Evolutionary conservation across 1,140 invertebrate species (phyloP).

Genomic region (Lepidurus arcticus): DNA sequence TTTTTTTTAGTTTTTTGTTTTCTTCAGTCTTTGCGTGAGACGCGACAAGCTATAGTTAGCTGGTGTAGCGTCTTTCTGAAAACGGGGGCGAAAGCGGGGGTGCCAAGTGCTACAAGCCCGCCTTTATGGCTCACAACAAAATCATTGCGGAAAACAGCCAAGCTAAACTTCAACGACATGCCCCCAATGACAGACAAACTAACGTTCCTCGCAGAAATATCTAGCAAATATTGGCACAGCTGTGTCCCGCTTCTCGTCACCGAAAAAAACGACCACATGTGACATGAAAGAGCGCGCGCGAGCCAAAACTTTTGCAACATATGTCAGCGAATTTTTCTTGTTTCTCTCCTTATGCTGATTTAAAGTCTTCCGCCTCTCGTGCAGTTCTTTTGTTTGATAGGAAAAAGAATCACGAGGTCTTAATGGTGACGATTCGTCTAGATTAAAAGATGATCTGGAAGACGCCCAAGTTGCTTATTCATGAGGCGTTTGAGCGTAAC

Average conservation of each 20-base stretch:
- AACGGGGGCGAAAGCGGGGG: not conserved
- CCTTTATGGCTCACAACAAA: not conserved
- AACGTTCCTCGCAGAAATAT: conserved; percentile 16
- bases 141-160: conserved; percentile 9
- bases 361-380: not conserved
- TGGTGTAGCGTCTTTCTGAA: not conserved
- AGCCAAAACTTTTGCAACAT: not conserved
- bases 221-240: conserved; percentile 18
- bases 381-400: not conserved
- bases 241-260: not conserved
- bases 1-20: not conserved
- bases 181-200: not conserved
- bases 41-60: conserved; percentile 18
- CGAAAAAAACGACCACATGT: not conserved
- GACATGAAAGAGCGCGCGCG: not conserved
- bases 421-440: conserved; percentile 5
- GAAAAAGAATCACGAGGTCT: not conserved
- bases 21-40: not conserved
- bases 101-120: conserved; percentile 17
- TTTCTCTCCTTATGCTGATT: not conserved
- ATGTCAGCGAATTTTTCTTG: not conserved
- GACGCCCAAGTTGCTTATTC: not conserved
- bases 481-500: conserved; percentile 3
- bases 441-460: conserved; percentile 13
- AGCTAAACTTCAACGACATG: not conserved